Conservation (phyloP, 2,888 invertebrate species). For the Patella depressa region DNA sequence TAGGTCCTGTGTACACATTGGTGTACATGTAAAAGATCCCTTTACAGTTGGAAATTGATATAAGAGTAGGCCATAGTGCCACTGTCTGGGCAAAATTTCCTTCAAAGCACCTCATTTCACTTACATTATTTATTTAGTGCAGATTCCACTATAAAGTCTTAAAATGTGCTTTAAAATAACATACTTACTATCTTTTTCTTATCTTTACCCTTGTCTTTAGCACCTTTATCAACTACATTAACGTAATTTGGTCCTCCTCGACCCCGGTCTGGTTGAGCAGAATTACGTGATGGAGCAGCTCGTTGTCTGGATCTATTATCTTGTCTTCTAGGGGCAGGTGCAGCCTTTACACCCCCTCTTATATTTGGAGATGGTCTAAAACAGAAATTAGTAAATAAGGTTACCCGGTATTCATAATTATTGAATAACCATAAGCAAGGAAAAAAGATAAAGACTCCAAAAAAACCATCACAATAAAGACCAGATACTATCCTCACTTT, state of each 20-base stretch:
- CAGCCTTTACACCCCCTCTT: constrained; percentile 47
- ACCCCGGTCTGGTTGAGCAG: neutral
- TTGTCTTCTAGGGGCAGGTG: constrained; percentile 39
- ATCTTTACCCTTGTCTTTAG: constrained; percentile 35
- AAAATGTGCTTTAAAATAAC: too few relatives aligned
- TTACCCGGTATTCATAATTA: neutral
- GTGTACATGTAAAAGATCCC: too few relatives aligned
- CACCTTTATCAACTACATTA: constrained; percentile 32
- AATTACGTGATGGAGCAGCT: constrained; percentile 38
- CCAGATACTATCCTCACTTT: too few relatives aligned
- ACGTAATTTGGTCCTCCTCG: constrained; percentile 36
- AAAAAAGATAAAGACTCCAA: too few relatives aligned
- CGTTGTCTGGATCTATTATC: constrained; percentile 39
- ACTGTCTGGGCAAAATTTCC: too few relatives aligned
- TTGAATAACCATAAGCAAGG: neutral
- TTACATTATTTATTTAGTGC: too few relatives aligned
- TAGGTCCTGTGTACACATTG: too few relatives aligned
- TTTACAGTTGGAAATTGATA: too few relatives aligned
- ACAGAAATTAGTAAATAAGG: neutral
- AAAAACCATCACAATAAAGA: neutral
- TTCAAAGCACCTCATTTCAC: too few relatives aligned
- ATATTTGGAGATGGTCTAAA: constrained; percentile 64
- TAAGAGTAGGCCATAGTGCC: too few relatives aligned
- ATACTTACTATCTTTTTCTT: constrained; percentile 38
- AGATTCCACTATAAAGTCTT: too few relatives aligned